Evolutionary conservation across 1,140 invertebrate species (phyloP).

Genomic region (Drosophila mojavensis): DNA sequence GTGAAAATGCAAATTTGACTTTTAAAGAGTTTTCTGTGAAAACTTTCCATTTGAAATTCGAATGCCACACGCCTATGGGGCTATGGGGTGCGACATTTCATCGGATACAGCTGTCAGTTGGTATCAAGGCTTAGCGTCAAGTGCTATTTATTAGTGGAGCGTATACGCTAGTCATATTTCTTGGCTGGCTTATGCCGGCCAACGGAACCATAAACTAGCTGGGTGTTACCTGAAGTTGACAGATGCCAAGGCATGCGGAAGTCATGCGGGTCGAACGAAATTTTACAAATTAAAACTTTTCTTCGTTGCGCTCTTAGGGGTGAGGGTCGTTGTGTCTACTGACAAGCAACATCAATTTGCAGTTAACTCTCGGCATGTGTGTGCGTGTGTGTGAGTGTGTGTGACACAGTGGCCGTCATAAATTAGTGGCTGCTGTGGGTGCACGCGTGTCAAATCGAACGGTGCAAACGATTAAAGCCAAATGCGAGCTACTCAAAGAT

Average conservation of each 20-base stretch:
- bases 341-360: constrained; percentile 72
- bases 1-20: too few species aligned
- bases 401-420: constrained; percentile 48
- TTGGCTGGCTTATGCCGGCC: constrained; percentile 13
- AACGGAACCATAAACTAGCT: constrained; percentile 41
- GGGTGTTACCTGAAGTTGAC: constrained; percentile 56
- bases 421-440: constrained; percentile 63
- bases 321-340: constrained; percentile 25
- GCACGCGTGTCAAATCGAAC: constrained; percentile 73
- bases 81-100: neutral
- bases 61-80: neutral
- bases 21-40: too few species aligned
- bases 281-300: constrained; percentile 54
- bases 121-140: neutral
- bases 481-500: constrained; percentile 43
- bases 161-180: constrained; percentile 62
- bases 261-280: constrained; percentile 41
- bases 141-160: constrained; percentile 55
- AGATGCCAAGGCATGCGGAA: constrained; percentile 15
- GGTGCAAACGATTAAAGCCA: constrained; percentile 64
- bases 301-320: constrained; percentile 7
- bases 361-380: constrained; percentile 50
- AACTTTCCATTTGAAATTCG: neutral
- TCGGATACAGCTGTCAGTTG: constrained; percentile 6
- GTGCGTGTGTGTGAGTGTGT: constrained; percentile 9